phyloP scores from a whole-genome alignment of 1,140 invertebrate species.

The Pseudobourletiella spinata region DNA sequence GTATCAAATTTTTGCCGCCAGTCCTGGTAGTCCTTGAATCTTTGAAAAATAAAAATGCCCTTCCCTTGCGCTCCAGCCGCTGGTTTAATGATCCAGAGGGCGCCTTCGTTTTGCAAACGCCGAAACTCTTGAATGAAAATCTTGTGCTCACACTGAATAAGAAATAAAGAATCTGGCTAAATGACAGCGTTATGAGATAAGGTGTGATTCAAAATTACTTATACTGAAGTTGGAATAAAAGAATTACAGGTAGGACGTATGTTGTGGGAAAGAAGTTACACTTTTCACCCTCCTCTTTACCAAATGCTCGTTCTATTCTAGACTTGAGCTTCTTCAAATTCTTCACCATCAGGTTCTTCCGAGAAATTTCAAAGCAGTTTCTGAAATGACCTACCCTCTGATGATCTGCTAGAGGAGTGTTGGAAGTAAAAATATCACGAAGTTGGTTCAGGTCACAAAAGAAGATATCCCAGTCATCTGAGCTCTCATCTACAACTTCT shows the following conservation, averaged over 20 bases:
- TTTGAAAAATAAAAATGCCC: conserved; percentile 51
- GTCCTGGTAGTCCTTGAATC: conserved; percentile 21
- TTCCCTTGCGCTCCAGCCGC: conserved; percentile 44
- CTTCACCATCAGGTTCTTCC: conserved; percentile 52
- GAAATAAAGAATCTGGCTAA: not conserved
- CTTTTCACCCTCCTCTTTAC: conserved; percentile 39
- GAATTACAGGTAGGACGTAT: conserved; percentile 42
- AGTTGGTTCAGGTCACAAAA: conserved; percentile 44
- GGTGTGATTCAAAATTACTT: too few relatives aligned
- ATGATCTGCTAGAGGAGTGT: conserved; percentile 34
- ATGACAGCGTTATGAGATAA: not conserved
- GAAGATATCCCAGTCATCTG: conserved; percentile 42
- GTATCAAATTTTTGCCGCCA: conserved; percentile 22
- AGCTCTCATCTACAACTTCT: conserved; percentile 27
- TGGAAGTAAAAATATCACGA: conserved; percentile 31
- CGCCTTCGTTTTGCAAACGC: conserved; percentile 42
- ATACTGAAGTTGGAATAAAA: not conserved
- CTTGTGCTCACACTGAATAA: conserved; percentile 34
- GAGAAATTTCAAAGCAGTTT: conserved; percentile 52
- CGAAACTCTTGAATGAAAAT: conserved; percentile 48
- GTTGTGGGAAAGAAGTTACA: conserved; percentile 44
- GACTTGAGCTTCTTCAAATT: conserved; percentile 49
- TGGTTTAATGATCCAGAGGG: conserved; percentile 56
- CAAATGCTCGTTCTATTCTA: conserved; percentile 25
- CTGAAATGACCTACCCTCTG: conserved; percentile 49